A percentile compares a stretch with the other conserved stretches of the same genome.
These are phyloP conservation scores for Aphaenogaster ashmeadi DNA, from an alignment of 1,140 invertebrate species.

Conservation along the genomic window DNA sequence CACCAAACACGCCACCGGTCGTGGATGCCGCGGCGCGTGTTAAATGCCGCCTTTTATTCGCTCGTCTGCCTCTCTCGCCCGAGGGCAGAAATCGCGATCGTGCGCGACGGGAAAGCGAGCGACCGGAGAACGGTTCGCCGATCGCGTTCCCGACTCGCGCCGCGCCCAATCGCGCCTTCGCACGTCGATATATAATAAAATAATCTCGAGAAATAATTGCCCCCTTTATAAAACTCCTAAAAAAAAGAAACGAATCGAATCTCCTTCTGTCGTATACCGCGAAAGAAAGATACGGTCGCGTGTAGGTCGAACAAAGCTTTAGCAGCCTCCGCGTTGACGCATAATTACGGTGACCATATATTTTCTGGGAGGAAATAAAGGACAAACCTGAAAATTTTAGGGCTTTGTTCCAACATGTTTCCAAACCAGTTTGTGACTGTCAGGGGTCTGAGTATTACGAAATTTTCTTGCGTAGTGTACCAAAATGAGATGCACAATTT, in stretches of 20 bases:
- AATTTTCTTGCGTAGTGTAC: no score
- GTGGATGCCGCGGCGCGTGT: slow-evolving; percentile 23
- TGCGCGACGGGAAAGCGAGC: slow-evolving; percentile 14
- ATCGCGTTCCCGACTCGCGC: slow-evolving; percentile 17
- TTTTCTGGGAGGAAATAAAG: no score
- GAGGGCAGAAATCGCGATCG: slow-evolving; percentile 36
- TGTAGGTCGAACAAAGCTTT: not conserved
- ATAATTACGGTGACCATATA: no score
- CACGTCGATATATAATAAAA: slow-evolving; percentile 12
- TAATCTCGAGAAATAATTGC: not conserved
- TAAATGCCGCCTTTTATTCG: slow-evolving; percentile 60
- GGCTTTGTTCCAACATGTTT: no score
- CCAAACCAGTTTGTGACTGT: no score
- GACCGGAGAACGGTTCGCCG: not conserved
- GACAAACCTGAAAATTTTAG: no score
- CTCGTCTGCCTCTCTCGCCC: slow-evolving; percentile 13
- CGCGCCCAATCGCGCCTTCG: slow-evolving; percentile 9
- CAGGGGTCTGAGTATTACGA: no score
- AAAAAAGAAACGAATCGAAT: not conserved
- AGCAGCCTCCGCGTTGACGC: no score
- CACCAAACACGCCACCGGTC: slow-evolving; percentile 44
- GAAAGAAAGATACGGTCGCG: not conserved
- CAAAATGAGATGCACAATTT: no score
- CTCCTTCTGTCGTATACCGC: not conserved
- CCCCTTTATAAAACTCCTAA: not conserved